These are phyloP conservation scores for Sebastes jordani DNA, from an alignment of 2,797 vertebrate genomes.

Conservation along the genomic window DNA sequence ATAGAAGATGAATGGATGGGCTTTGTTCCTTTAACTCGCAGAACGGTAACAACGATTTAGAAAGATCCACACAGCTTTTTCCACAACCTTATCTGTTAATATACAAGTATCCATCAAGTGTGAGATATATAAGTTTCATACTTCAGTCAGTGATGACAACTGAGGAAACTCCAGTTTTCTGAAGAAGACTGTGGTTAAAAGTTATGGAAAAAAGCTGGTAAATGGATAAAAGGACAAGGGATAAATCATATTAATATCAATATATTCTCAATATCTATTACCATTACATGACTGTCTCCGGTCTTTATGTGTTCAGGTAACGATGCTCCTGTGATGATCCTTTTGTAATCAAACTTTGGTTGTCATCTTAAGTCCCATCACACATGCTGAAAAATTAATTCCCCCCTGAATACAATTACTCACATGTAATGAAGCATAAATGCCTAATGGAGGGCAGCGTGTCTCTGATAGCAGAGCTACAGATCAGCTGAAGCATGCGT, in stretches of 20 bases:
- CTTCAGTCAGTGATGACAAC: not conserved
- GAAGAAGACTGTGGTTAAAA: not conserved
- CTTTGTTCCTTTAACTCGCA: constrained; percentile 12
- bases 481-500: constrained; percentile 27
- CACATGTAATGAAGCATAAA: constrained; percentile 15
- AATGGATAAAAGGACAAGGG: not conserved
- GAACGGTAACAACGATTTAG: not conserved
- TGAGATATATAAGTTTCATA: not conserved
- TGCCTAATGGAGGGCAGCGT: constrained; percentile 19
- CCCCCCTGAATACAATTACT: constrained; percentile 26
- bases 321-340: not conserved
- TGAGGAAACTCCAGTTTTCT: not conserved
- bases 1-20: constrained; percentile 26
- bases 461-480: constrained; percentile 19
- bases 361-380: not conserved
- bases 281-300: not conserved
- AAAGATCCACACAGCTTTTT: not conserved
- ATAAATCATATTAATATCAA: not conserved
- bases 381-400: constrained; percentile 44
- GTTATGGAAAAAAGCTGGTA: not conserved
- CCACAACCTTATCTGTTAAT: not conserved
- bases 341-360: not conserved
- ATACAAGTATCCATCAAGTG: not conserved
- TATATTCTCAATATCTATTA: not conserved
- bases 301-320: not conserved